Base-by-base conservation (phyloP, 2,113 vertebrate genomes). In the Megaceryle torquata region DNA sequence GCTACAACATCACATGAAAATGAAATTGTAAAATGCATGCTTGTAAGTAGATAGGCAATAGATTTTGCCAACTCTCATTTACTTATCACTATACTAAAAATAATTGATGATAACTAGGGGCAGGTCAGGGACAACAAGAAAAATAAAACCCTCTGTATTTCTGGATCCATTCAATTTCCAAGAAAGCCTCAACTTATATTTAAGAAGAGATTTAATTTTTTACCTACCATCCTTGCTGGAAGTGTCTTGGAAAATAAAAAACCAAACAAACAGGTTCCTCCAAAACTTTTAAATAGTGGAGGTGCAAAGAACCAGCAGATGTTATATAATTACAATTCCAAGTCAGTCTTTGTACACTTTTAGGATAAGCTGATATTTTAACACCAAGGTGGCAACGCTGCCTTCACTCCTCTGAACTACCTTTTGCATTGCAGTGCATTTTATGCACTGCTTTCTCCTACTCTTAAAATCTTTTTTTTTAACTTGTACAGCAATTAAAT, bases 401-500 rank as follows among this genome's bases (percentile, higher is more conserved):
- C 29, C 54, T 84, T 88, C 65, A 53, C 4, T 51, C 16, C 53
- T 78, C 48, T 59, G 43, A 86, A 86, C 8, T 26, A 74, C 43
- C 9, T 75, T 83, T 54, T 77, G 28, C 33, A 82, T 13, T 53
- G 29, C 75, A 80, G 35, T 3, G 11, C 35, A 76, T 82, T 85
- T 82, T 22, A 65, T 85, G 67, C 37, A 44, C 3, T 64, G 71
- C 10, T n/a, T 80, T 57, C 86, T 82, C 25, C 26, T 78, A 16
- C 51, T 61, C 72, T 48, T 65, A 82, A 93, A 94, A 88, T 15
- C 90, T 56, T 33, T 92, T 24, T 57, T 72, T 95, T 88, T 37
- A 37, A 57, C 67, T 44, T 68, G 16, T 72, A 72, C 41, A 83
- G 59, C 83, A 96, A 88, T 94, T 91, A 79, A 94, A 96, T 81